Evolutionary conservation across 1,140 invertebrate species (phyloP), one percentile per base, ranked within the genome.

Genomic region (Megalonaias nervosa): DNA sequence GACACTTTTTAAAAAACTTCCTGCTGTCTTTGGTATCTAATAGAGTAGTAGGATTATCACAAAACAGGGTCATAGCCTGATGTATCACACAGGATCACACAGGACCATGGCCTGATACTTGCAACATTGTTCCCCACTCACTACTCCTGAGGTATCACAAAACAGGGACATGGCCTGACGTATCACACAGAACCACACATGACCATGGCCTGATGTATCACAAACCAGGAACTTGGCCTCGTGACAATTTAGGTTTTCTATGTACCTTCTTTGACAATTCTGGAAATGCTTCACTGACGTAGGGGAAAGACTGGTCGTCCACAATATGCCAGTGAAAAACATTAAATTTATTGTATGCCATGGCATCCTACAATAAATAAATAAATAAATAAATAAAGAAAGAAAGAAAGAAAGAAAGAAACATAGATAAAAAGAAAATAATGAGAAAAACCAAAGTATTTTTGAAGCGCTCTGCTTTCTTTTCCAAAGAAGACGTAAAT

Each of bases 291-390:
- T 86, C 89, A 84, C 96, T 97, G 72, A 94, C 91, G 88, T 95
- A 98, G 0, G 97, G 96, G 89, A 98, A 98, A 81, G 95, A 95
- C 80, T 96, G 94, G 87, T 97, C 96, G 88, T 98, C 97, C 0
- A 96, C 94, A 31, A 98, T 95, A 89, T 98, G 97, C 97, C 97
- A 98, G 88, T 98, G 97, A 75, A 98, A 94, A 0, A 98, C 96
- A 89, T 98, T 98, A 73, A 97, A 90, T 90, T 98, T 98, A 88
- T 96, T 97, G 81, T 95, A 94, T 3, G 94, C 93, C 96, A 98
- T 96, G 0, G 95, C 86, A 81, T 92, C 91, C 90, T 91, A 71
- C 12, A 85, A 74, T 12, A 64, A 72, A 61, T n/a, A 72, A 72
- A 58, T 23, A n/a, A 21, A 48, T 15, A n/a, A 70, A 26, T 26